These are phyloP conservation scores for Xenotilapia leptura DNA, from an alignment of 2,113 vertebrate species.

Conservation along the genomic window DNA sequence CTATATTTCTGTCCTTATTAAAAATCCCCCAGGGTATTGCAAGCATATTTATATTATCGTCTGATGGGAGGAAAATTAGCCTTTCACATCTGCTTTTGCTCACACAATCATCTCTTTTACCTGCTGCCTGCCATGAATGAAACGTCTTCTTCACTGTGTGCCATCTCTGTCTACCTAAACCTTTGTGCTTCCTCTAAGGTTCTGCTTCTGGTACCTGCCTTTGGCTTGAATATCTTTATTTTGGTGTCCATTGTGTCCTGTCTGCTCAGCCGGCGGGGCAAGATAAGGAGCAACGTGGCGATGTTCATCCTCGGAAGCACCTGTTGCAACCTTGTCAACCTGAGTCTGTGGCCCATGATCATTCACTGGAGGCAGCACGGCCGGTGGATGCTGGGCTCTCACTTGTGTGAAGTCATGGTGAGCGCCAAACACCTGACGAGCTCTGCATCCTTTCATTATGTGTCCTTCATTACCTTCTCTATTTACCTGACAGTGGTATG, in stretches of 20 bases:
- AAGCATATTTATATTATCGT: not conserved
- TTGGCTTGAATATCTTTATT: slow-evolving; percentile 44
- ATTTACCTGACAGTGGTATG: slow-evolving; percentile 53
- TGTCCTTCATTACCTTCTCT: slow-evolving; percentile 52
- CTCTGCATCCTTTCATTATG: slow-evolving; percentile 45
- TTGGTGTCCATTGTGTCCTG: slow-evolving; percentile 24
- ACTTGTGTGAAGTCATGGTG: slow-evolving; percentile 44
- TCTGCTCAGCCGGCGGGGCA: slow-evolving; percentile 3
- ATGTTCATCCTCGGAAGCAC: slow-evolving; percentile 46
- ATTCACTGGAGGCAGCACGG: slow-evolving; percentile 43
- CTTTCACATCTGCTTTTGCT: not conserved
- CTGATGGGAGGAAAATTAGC: not conserved
- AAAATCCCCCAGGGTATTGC: not conserved
- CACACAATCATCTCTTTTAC: not conserved
- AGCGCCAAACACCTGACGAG: slow-evolving; percentile 34
- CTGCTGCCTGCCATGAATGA: slow-evolving; percentile 23
- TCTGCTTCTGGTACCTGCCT: slow-evolving; percentile 34
- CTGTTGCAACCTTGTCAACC: slow-evolving; percentile 33
- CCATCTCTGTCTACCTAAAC: slow-evolving; percentile 16
- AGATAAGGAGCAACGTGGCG: slow-evolving; percentile 42
- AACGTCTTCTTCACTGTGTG: slow-evolving; percentile 17
- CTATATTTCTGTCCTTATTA: not conserved
- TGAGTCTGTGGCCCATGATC: slow-evolving; percentile 46
- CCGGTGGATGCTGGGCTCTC: slow-evolving; percentile 32
- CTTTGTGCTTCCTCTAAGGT: slow-evolving; percentile 40